Conservation (phyloP, 37 sponge, comb jelly and placozoan species). For the Oopsacas minuta region DNA sequence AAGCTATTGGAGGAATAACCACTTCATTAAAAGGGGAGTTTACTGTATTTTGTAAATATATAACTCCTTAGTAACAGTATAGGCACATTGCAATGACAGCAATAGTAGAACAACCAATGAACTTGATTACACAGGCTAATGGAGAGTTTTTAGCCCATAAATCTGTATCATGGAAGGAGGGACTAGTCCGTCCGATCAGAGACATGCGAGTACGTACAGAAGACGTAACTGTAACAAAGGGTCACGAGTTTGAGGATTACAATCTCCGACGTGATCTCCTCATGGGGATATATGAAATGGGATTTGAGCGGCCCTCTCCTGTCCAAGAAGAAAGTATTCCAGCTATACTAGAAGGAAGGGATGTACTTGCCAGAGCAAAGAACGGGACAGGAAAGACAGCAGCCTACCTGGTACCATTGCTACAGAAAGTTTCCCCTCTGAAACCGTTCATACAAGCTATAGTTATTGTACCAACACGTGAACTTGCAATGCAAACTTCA, state of each 20-base stretch:
- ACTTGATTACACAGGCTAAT: background rate
- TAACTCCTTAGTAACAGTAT: background rate
- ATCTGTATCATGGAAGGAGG: background rate
- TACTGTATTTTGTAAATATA: too few species aligned
- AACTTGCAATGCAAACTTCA: slow-evolving; percentile 91
- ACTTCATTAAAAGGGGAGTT: too few species aligned
- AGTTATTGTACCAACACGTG: slow-evolving; percentile 87
- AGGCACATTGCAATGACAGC: background rate
- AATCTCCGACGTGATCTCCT: slow-evolving; percentile 82
- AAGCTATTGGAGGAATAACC: too few species aligned
- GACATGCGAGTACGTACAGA: slow-evolving; percentile 22
- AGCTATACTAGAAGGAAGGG: slow-evolving; percentile 64
- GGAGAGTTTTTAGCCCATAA: background rate
- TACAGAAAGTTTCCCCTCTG: slow-evolving; percentile 68
- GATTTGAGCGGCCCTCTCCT: slow-evolving; percentile 92
- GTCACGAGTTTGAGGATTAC: slow-evolving; percentile 96
- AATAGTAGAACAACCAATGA: background rate
- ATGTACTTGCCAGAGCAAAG: slow-evolving; percentile 92
- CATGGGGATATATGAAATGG: slow-evolving; percentile 97
- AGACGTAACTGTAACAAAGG: slow-evolving; percentile 89
- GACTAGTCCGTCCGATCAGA: background rate
- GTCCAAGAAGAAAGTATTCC: slow-evolving; percentile 98
- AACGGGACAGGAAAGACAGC: slow-evolving; percentile 99
- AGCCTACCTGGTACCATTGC: slow-evolving; percentile 87
- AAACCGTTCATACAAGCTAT: slow-evolving; percentile 40